Evolutionary conservation across 2,888 invertebrate genomes (phyloP).

Genomic region (Cheilosia variabilis): DNA sequence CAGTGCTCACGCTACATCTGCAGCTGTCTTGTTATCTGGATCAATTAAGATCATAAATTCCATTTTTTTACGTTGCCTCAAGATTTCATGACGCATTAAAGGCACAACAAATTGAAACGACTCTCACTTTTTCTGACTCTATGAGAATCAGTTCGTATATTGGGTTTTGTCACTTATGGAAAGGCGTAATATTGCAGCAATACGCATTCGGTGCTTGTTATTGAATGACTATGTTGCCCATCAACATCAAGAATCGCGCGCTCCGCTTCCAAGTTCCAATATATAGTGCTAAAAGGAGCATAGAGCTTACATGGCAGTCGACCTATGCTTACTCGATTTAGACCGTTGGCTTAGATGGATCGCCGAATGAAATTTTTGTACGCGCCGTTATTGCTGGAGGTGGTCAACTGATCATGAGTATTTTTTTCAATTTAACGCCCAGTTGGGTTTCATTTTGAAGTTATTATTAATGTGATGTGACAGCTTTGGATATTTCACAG

Average conservation of each 20-base stretch:
- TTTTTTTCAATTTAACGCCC: constrained; percentile 14
- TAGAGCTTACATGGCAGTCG: background rate
- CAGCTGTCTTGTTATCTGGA: constrained; percentile 18
- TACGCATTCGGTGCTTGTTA: background rate
- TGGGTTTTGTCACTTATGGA: constrained; percentile 14
- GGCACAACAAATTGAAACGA: constrained; percentile 8
- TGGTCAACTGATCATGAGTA: constrained; percentile 9
- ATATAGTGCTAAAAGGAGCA: constrained; percentile 2
- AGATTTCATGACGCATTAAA: constrained; percentile 20
- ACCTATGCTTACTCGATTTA: constrained; percentile 2
- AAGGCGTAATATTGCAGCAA: constrained; percentile 20
- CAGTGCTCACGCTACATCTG: constrained; percentile 4
- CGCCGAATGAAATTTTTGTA: constrained; percentile 15
- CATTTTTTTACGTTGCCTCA: constrained; percentile 15
- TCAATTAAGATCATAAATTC: constrained; percentile 47
- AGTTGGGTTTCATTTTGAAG: constrained; percentile 9
- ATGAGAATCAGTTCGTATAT: constrained; percentile 13
- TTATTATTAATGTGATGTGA: constrained; percentile 11
- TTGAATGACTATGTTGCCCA: constrained; percentile 16
- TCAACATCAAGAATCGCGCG: constrained; percentile 1
- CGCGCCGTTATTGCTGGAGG: constrained; percentile 7
- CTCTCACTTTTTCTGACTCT: constrained; percentile 48
- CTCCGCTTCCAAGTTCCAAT: background rate
- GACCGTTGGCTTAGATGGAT: constrained; percentile 13
- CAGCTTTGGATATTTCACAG: constrained; percentile 3